phyloP scores from a whole-genome alignment of 2,113 vertebrate species.

The Ictalurus furcatus region DNA sequence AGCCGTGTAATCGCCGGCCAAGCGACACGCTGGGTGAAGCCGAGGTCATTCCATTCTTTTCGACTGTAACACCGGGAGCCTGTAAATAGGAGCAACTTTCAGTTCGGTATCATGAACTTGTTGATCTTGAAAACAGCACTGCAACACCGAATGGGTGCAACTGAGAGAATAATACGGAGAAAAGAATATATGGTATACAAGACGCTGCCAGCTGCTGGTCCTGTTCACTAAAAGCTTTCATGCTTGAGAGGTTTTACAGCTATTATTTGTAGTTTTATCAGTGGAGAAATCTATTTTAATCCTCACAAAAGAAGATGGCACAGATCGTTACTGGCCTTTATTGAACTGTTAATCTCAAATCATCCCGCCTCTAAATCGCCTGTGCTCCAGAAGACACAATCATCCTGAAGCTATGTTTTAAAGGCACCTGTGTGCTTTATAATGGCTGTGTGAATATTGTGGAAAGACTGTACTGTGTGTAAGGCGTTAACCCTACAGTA shows the following conservation, averaged over 20 bases:
- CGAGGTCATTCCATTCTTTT: conserved; percentile 28
- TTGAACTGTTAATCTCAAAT: conserved; percentile 1
- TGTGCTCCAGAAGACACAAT: neutral
- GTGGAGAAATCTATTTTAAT: neutral
- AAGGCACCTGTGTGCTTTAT: neutral
- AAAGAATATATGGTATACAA: neutral
- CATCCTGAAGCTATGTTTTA: neutral
- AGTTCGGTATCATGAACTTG: conserved; percentile 12
- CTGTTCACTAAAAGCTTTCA: neutral
- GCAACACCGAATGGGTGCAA: neutral
- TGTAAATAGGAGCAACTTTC: neutral
- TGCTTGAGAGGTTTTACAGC: neutral
- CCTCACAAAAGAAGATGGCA: neutral
- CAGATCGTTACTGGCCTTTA: conserved; percentile 5
- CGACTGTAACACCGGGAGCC: conserved; percentile 20
- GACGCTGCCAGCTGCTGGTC: neutral
- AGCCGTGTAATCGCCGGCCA: conserved; percentile 26
- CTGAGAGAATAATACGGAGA: neutral
- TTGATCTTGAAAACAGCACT: neutral
- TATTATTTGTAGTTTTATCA: conserved; percentile 7
- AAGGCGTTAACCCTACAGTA: neutral
- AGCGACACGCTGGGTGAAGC: conserved; percentile 24
- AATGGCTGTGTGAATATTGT: conserved; percentile 1
- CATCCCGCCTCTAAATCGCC: neutral
- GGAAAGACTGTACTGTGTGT: conserved; percentile 1